These are phyloP conservation scores for Bombus cullumanus DNA, from an alignment of 1,140 invertebrate genomes.

Conservation along the genomic window DNA sequence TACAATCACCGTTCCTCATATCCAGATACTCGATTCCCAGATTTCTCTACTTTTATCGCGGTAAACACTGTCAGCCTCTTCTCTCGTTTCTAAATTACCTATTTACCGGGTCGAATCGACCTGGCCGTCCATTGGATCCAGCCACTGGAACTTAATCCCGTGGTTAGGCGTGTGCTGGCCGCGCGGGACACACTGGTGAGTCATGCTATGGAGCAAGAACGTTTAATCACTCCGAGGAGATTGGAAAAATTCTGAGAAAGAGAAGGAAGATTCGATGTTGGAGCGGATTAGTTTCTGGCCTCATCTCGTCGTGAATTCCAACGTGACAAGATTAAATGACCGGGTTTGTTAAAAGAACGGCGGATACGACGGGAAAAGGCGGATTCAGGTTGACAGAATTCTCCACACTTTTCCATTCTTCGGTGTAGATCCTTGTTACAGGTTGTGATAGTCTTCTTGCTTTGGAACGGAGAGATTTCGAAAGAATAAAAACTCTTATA, in stretches of 20 bases:
- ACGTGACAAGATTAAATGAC: background rate
- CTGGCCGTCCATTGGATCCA: slow-evolving; percentile 20
- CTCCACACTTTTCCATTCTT: too few relatives aligned
- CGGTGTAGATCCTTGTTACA: background rate
- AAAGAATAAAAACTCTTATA: background rate
- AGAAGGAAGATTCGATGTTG: background rate
- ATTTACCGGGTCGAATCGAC: slow-evolving; percentile 49
- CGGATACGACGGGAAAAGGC: background rate
- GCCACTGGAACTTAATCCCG: background rate
- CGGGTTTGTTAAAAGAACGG: background rate
- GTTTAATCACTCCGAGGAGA: slow-evolving; percentile 56
- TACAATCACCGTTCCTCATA: slow-evolving; percentile 53
- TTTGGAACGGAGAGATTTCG: background rate
- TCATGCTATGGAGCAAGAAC: slow-evolving; percentile 29
- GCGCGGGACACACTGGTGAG: slow-evolving; percentile 14
- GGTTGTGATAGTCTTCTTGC: background rate
- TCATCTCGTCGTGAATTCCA: background rate
- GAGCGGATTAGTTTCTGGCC: background rate
- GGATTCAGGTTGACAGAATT: background rate
- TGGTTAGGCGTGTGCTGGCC: background rate
- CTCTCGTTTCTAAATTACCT: slow-evolving; percentile 51
- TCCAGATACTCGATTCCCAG: slow-evolving; percentile 34
- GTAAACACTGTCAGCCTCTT: background rate
- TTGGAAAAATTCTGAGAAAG: slow-evolving; percentile 55
- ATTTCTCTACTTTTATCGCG: slow-evolving; percentile 55